Evolutionary conservation across 2,888 invertebrate genomes (phyloP).

Genomic region (Noctua fimbriata): DNA sequence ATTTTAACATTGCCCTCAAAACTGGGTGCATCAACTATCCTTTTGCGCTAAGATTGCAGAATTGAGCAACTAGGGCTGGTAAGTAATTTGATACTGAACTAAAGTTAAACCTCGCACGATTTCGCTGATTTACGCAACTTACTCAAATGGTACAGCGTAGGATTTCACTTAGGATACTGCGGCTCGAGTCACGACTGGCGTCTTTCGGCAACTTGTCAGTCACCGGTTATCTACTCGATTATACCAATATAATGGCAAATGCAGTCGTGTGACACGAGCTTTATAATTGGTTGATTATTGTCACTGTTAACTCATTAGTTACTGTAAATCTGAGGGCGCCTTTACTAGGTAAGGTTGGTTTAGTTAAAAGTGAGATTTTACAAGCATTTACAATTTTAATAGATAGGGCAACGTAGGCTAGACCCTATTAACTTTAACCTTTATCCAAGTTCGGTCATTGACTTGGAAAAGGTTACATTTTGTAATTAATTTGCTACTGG

Average conservation of each 20-base stretch:
- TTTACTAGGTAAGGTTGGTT: conserved; percentile 11
- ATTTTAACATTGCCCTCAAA: background rate
- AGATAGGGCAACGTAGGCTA: background rate
- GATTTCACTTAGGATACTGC: conserved; percentile 71
- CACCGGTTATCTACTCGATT: conserved; percentile 71
- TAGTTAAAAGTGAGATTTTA: conserved; percentile 20
- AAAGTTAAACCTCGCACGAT: conserved; percentile 68
- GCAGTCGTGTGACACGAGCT: conserved; percentile 69
- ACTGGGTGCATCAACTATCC: conserved; percentile 11
- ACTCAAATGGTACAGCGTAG: conserved; percentile 68
- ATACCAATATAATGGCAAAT: conserved; percentile 73
- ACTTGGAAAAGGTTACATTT: background rate
- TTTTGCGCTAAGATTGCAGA: conserved; percentile 56
- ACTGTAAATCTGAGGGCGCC: conserved; percentile 22
- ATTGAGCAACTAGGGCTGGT: conserved; percentile 63
- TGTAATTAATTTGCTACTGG: conserved; percentile 36
- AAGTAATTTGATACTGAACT: conserved; percentile 68
- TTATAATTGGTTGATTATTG: conserved; percentile 68
- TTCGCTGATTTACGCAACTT: conserved; percentile 70
- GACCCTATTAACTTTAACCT: background rate
- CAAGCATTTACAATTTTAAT: conserved; percentile 18
- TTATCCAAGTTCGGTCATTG: background rate
- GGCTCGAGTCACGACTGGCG: conserved; percentile 76
- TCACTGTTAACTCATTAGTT: conserved; percentile 50
- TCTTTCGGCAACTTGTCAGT: conserved; percentile 77